Evolutionary conservation across 2,888 invertebrate genomes (phyloP).

Genomic region (Xanthorhoe spadicearia): DNA sequence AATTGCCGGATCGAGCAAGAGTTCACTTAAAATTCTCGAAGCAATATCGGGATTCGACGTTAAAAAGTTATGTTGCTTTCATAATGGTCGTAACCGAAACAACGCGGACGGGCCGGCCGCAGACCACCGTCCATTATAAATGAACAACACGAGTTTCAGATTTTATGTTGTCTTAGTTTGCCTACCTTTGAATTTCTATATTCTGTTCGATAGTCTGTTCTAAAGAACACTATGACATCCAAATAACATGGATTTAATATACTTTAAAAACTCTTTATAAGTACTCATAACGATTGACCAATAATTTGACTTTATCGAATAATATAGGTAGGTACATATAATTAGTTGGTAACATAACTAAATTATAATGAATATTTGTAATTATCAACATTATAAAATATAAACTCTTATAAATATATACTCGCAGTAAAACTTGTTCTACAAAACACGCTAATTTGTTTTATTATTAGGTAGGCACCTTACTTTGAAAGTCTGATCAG

Average conservation of each 20-base stretch:
- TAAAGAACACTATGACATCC: no score
- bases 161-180: constrained; percentile 13
- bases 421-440: background rate
- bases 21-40: constrained; percentile 65
- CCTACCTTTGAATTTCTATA: background rate
- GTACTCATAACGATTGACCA: no score
- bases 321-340: no score
- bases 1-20: constrained; percentile 74
- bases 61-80: constrained; percentile 61
- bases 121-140: constrained; percentile 57
- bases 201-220: background rate
- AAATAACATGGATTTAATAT: no score
- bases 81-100: constrained; percentile 52
- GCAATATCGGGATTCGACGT: constrained; percentile 61
- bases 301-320: no score
- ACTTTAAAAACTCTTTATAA: background rate
- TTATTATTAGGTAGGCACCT: background rate
- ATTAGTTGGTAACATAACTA: no score
- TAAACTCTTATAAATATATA: background rate
- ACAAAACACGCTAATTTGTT: background rate
- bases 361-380: no score
- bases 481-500: background rate
- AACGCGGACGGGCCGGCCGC: constrained; percentile 37
- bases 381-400: no score
- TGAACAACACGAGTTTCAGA: constrained; percentile 26